Evolutionary conservation across 1,140 invertebrate species (phyloP).

Genomic region (Oreohelix idahoensis): DNA sequence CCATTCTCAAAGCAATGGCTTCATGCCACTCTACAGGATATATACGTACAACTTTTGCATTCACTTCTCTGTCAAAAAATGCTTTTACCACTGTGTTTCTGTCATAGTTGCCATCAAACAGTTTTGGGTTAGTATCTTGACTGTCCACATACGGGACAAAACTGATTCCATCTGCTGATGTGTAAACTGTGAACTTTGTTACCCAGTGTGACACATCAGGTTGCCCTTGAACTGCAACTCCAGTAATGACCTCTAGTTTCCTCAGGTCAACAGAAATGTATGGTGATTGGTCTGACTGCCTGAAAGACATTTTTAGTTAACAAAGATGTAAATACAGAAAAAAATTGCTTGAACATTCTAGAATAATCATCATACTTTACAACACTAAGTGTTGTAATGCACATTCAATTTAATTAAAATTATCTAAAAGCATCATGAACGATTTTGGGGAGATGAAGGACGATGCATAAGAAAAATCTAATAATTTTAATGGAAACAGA

Average conservation of each 20-base stretch:
- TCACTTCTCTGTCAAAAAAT: conserved; percentile 51
- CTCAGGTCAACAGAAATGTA: conserved; percentile 58
- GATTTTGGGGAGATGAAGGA: no score
- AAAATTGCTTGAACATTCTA: no score
- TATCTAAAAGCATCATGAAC: no score
- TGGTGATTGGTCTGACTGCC: conserved; percentile 18
- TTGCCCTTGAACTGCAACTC: conserved; percentile 69
- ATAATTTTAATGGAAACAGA: no score
- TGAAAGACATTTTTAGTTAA: background rate
- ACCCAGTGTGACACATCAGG: conserved; percentile 64
- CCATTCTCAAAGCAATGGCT: conserved; percentile 55
- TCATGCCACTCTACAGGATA: conserved; percentile 58
- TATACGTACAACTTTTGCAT: conserved; percentile 54
- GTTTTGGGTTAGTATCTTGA: conserved; percentile 35
- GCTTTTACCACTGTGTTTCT: conserved; percentile 48
- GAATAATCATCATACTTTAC: no score
- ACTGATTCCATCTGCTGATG: conserved; percentile 63
- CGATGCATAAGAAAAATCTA: no score
- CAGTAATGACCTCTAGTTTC: conserved; percentile 64
- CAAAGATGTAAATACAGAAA: no score
- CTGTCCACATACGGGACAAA: conserved; percentile 50
- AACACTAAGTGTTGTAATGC: no score
- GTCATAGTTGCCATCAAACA: conserved; percentile 58
- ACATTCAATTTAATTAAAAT: no score
- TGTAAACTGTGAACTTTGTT: conserved; percentile 62